These are phyloP conservation scores for Engraulis encrasicolus DNA, from an alignment of 2,113 vertebrate genomes.

Conservation along the genomic window DNA sequence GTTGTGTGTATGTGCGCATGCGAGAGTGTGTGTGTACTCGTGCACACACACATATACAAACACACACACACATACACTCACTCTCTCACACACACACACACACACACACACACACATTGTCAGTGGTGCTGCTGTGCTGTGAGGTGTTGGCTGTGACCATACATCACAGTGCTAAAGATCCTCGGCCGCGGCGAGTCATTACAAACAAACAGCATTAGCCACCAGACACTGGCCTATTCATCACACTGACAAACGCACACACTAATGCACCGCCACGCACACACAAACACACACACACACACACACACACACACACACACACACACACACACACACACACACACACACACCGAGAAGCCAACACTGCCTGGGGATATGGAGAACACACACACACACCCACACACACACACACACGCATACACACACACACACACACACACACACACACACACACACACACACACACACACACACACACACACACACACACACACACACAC, in stretches of 20 bases:
- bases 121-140: constrained; percentile 99
- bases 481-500: neutral
- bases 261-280: constrained; percentile 90
- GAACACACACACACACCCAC: constrained; percentile 54
- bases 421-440: constrained; percentile 24
- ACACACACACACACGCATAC: neutral
- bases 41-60: too few relatives aligned
- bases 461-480: constrained; percentile 18
- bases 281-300: constrained; percentile 17
- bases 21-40: too few relatives aligned
- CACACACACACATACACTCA: too few relatives aligned
- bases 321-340: constrained; percentile 29
- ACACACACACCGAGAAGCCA: constrained; percentile 79
- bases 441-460: constrained; percentile 32
- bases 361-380: constrained; percentile 87
- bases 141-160: constrained; percentile 96
- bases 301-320: constrained; percentile 1
- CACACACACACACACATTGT: too few relatives aligned
- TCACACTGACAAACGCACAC: constrained; percentile 97
- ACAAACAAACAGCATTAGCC: constrained; percentile 98
- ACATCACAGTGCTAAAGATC: constrained; percentile 96
- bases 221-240: constrained; percentile 99
- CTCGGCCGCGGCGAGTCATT: constrained; percentile 98
- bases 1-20: too few relatives aligned
- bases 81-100: too few relatives aligned